Percentiles rank a stretch among this genome's conserved stretches.
Evolutionary conservation across 1,140 invertebrate species (phyloP).

Genomic region (Brachystomella parvula): DNA sequence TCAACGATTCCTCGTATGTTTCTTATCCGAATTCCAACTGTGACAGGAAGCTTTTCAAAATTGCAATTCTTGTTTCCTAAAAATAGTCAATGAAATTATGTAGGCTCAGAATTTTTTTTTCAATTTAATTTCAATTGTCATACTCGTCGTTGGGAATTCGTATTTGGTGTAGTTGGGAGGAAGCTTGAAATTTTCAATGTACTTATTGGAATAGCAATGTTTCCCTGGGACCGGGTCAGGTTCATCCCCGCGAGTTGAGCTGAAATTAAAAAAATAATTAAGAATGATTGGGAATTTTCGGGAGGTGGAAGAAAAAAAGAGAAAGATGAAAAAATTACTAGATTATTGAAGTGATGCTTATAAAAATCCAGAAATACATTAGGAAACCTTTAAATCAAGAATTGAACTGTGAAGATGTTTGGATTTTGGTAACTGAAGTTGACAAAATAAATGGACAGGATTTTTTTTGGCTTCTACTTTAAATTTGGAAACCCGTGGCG

Average conservation of each 20-base stretch:
- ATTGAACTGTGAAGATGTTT: too few relatives aligned
- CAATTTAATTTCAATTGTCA: not conserved
- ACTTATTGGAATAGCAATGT: not conserved
- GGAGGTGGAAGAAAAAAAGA: not conserved
- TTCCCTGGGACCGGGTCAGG: not conserved
- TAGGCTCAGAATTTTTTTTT: not conserved
- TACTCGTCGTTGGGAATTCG: not conserved
- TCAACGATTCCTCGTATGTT: not conserved
- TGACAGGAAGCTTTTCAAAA: not conserved
- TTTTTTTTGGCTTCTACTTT: too few relatives aligned
- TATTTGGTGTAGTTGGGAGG: not conserved
- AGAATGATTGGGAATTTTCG: not conserved
- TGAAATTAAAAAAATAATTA: not conserved
- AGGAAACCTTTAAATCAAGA: too few relatives aligned
- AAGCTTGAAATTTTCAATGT: not conserved
- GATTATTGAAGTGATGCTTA: too few relatives aligned
- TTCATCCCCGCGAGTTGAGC: not conserved
- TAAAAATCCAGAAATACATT: too few relatives aligned
- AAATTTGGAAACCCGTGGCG: too few relatives aligned
- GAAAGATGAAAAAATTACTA: not conserved
- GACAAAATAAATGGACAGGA: too few relatives aligned
- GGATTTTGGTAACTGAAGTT: too few relatives aligned
- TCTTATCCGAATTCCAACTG: not conserved
- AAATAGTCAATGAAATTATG: not conserved
- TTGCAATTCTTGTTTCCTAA: not conserved